phyloP scores from a whole-genome alignment of 2,888 invertebrate species.

The Aradus depressus region DNA sequence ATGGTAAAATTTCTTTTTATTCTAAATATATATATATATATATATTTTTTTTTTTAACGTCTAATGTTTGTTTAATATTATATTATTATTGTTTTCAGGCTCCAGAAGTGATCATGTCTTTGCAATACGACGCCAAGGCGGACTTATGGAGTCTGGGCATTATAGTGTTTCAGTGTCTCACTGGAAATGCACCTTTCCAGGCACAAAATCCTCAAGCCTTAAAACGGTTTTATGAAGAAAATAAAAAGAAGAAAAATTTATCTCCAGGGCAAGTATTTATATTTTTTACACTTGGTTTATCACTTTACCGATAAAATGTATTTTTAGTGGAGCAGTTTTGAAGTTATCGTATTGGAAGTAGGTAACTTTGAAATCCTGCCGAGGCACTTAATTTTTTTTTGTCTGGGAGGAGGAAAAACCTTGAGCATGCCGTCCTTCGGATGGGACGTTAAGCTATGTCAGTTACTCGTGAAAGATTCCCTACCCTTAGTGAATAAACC shows the following conservation, averaged over 20 bases:
- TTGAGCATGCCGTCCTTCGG: too few relatives aligned
- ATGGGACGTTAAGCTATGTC: too few relatives aligned
- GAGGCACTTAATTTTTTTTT: too few relatives aligned
- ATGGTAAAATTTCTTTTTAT: constrained; percentile 56
- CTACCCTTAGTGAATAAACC: too few relatives aligned
- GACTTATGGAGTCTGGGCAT: constrained; percentile 99
- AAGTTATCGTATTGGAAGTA: too few relatives aligned
- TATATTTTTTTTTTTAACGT: not conserved
- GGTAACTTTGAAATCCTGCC: too few relatives aligned
- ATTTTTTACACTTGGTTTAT: not conserved
- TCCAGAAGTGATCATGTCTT: constrained; percentile 97
- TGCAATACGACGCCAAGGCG: constrained; percentile 97
- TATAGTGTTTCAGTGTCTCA: constrained; percentile 96
- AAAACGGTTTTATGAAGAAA: constrained; percentile 93
- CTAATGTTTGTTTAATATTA: not conserved
- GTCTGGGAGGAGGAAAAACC: too few relatives aligned
- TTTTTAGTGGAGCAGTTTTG: not conserved
- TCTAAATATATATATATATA: not conserved
- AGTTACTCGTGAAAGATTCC: too few relatives aligned
- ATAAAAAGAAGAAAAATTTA: constrained; percentile 73
- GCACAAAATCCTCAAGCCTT: constrained; percentile 96
- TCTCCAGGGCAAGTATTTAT: constrained; percentile 64
- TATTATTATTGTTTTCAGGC: constrained; percentile 52
- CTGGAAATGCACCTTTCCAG: constrained; percentile 96
- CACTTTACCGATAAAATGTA: not conserved